Base-by-base conservation (phyloP, 30 jellyfish, hydroid and myxozoan genomes). In the Cassiopea xamachana region DNA sequence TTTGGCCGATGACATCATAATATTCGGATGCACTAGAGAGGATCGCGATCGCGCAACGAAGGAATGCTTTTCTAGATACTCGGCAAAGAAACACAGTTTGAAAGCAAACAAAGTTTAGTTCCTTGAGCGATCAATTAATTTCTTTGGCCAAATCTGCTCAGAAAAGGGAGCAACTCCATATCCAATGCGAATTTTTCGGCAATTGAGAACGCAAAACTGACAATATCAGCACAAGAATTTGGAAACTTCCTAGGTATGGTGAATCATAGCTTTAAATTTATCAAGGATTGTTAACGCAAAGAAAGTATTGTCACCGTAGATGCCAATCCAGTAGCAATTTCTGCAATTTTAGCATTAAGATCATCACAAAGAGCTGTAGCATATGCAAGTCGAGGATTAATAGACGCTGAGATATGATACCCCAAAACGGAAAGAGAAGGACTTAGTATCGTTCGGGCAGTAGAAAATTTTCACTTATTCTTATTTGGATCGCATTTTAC, bases 351-450 rank as follows among this genome's bases (percentile, higher is more conserved):
- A 15, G 55, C 45, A n/a, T 85, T 67, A 51, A 69, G 77, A 48
- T 15, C 44, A 48, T 1, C 12, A 12, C 73, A 84, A 16, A 84
- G 5, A 50, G 51, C 50, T 49, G 69, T 84, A 45, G 48, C 92
- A 1, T 84, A 73, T 71, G 86, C 85, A 2, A 84, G 92, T 81
- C 70, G 81, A 14, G 90, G 81, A 39, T 60, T 81, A 14, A 81
- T 55, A 15, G 80, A 77, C 39, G 90, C 48, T 10, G 92, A 84
- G 69, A 68, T 45, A 44, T 10, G 92, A 15, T 73, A 84, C 69
- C 48, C 78, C 44, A 85, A 84, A 46, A 84, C 92, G 39, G 85
- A 84, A 19, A 48, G n/a, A 18, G 92, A 84, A 84, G 85, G 92
- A 19, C 92, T 84, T 15, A 48, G 60, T 44, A 70, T 69, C 46